These are phyloP conservation scores for Falco cherrug DNA, from an alignment of 2,797 vertebrate genomes.

Conservation along the genomic window DNA sequence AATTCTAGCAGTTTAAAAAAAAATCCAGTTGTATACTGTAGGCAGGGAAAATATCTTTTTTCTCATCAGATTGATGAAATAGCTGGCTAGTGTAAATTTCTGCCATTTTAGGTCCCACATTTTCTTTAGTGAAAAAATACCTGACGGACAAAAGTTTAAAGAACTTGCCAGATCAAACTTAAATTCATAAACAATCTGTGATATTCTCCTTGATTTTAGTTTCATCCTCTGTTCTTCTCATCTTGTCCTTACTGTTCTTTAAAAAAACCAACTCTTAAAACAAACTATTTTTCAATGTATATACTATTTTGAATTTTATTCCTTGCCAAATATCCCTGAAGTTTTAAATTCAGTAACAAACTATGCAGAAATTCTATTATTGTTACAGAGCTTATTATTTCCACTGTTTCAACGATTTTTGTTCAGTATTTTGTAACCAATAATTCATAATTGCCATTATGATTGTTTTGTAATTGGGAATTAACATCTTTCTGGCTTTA, in stretches of 20 bases:
- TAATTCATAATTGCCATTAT: not conserved
- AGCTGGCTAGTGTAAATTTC: not conserved
- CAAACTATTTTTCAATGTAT: not conserved
- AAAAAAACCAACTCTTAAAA: not conserved
- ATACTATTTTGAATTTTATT: not conserved
- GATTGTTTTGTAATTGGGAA: not conserved
- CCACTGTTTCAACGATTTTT: not conserved
- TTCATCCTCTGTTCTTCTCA: not conserved
- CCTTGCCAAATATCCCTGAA: not conserved
- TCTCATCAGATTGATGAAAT: not conserved
- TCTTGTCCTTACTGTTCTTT: not conserved
- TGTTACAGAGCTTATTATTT: not conserved
- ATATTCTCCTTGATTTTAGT: not conserved
- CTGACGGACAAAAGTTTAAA: not conserved
- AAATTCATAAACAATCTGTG: not conserved
- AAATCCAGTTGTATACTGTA: not conserved
- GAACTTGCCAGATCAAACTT: not conserved
- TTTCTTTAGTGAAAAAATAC: not conserved
- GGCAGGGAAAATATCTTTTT: not conserved
- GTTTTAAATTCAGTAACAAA: not conserved
- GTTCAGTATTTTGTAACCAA: not conserved
- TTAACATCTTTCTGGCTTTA: not conserved
- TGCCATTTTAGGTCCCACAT: rapidly evolving
- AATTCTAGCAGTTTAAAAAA: not conserved
- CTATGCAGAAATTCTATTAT: not conserved